Evolutionary conservation across 2,797 vertebrate genomes (phyloP), one percentile per base, ranked within the genome.

Genomic region (Oreochromis grahami): DNA sequence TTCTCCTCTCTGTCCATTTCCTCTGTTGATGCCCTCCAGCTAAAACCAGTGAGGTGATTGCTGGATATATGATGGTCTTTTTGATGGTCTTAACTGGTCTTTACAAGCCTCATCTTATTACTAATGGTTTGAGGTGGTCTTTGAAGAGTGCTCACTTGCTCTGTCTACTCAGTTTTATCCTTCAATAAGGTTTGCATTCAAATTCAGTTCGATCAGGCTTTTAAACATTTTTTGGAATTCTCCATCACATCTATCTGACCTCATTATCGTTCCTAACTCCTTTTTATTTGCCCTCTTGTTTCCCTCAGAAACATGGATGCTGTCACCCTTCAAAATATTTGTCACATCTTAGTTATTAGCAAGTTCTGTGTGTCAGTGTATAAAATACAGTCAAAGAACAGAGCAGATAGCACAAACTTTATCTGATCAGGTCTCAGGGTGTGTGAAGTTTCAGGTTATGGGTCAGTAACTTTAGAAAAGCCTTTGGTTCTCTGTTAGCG

Each of bases 241-340:
- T 72, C 12, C n/a, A 48, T 48, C 43, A 2, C 43, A 74, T 48
- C 32, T 13, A 3, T 36, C 32, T 5, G 2, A 8, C 19, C 19
- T 63, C 19, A 1, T 63, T 63, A 13, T 63, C 0, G 0, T 2
- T 63, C 32, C 34, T 0, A 8, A 2, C 34, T 60, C 21, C 3
- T 74, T n/a, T 50, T 13, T 7, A 50, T 74, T 74, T n/a, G 17
- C 7, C 65, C 12, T 13, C 70, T n/a, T 74, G 45, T 32, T n/a
- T 26, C 70, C 11, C 45, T 32, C 29, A 48, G 17, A 74, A 74
- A 32, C 26, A 51, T 74, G 17, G 17, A 32, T 74, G 45, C 43
- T n/a, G 43, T n/a, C 45, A 50, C 15, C 26, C 41, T 12, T 72
- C 68, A 19, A 72, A 43, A 72, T 45, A 72, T 72, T 29, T 32